phyloP scores from a whole-genome alignment of 1,140 invertebrate species.

The Neodiprion pinetum region DNA sequence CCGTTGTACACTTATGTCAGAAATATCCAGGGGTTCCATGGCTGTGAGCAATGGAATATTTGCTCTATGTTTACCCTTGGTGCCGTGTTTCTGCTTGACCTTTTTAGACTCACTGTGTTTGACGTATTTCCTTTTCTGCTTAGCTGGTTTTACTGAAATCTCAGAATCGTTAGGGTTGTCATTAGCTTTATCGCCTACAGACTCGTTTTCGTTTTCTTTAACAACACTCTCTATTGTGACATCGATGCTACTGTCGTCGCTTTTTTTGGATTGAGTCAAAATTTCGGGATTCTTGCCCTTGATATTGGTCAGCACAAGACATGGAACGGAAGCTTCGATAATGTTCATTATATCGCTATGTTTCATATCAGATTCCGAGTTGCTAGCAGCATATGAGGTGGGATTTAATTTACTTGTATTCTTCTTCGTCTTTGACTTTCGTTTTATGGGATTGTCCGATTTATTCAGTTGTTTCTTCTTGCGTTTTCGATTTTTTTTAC shows the following conservation, averaged over 20 bases:
- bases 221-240: background rate
- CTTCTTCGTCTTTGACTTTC: conserved; percentile 30
- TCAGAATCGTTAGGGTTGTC: background rate
- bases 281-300: conserved; percentile 26
- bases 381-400: conserved; percentile 14
- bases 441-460: conserved; percentile 30
- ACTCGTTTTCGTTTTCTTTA: background rate
- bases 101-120: conserved; percentile 40
- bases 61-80: conserved; percentile 33
- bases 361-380: conserved; percentile 14
- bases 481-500: conserved; percentile 55
- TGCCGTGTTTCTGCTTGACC: conserved; percentile 32
- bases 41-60: conserved; percentile 35
- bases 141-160: conserved; percentile 26
- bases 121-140: conserved; percentile 40
- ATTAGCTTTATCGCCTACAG: background rate
- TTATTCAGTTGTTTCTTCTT: conserved; percentile 44
- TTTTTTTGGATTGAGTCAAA: conserved; percentile 4
- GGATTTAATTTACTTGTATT: background rate
- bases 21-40: conserved; percentile 45
- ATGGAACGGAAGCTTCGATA: conserved; percentile 30
- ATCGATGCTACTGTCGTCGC: conserved; percentile 8
- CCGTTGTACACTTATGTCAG: conserved; percentile 48
- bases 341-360: conserved; percentile 28
- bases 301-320: conserved; percentile 27